These are phyloP conservation scores for Brachylomia viminalis DNA, from an alignment of 2,888 invertebrate species.

Conservation along the genomic window DNA sequence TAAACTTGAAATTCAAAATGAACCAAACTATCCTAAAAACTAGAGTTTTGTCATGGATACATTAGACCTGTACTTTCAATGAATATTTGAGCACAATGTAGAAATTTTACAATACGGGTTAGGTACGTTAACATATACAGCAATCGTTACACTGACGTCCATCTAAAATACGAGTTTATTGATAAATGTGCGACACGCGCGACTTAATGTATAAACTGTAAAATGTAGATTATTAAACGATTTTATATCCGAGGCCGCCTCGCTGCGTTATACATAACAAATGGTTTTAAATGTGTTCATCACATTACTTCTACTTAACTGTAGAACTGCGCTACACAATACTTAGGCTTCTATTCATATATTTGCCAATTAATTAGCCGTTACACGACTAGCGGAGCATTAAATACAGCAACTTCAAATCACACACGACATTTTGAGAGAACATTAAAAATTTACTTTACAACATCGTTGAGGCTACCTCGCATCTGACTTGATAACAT, in stretches of 20 bases:
- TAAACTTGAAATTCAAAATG: conserved; percentile 53
- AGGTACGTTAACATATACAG: conserved; percentile 49
- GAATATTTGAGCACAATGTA: conserved; percentile 73
- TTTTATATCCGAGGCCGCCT: conserved; percentile 47
- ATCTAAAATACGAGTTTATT: conserved; percentile 28
- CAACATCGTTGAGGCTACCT: conserved; percentile 40
- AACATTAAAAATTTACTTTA: conserved; percentile 20
- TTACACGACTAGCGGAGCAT: conserved; percentile 40
- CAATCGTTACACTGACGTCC: conserved; percentile 24
- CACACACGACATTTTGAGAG: conserved; percentile 18
- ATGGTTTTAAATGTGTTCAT: conserved; percentile 13
- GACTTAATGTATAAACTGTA: conserved; percentile 42
- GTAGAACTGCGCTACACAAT: conserved; percentile 11
- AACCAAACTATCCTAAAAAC: conserved; percentile 62
- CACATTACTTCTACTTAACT: conserved; percentile 10
- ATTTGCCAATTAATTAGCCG: conserved; percentile 27
- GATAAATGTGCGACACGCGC: conserved; percentile 57
- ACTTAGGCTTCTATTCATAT: background rate
- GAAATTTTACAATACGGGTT: conserved; percentile 61
- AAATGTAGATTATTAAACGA: conserved; percentile 37
- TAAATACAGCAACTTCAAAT: conserved; percentile 11
- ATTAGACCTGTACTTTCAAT: conserved; percentile 66
- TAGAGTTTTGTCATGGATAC: conserved; percentile 73
- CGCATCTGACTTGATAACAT: conserved; percentile 56
- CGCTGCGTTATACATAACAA: conserved; percentile 25